Evolutionary conservation across 2,888 invertebrate genomes (phyloP).

Genomic region (Stomorhina lunata): DNA sequence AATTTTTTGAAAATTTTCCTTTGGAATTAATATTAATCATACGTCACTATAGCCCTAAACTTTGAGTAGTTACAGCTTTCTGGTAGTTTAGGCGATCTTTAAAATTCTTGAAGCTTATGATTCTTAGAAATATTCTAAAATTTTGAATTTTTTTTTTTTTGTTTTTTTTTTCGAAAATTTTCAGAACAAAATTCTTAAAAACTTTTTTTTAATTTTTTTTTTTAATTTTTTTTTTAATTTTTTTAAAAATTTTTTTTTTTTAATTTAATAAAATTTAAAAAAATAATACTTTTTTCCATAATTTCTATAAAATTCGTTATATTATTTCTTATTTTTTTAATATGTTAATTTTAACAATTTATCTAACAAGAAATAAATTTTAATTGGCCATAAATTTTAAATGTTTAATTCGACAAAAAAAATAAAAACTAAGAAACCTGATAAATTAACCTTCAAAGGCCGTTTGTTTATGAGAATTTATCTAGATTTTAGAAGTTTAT

Average conservation of each 20-base stretch:
- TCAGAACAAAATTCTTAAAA: not conserved
- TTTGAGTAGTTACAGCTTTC: not conserved
- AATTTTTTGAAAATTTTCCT: not conserved
- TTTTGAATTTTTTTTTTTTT: not conserved
- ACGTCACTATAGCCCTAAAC: no score
- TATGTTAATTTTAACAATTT: conserved; percentile 41
- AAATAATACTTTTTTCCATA: not conserved
- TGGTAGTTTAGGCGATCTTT: not conserved
- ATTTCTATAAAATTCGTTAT: no score
- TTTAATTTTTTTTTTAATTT: not conserved
- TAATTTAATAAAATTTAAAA: not conserved
- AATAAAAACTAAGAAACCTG: conserved; percentile 12
- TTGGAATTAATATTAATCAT: not conserved
- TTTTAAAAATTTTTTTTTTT: not conserved
- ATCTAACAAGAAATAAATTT: conserved; percentile 46
- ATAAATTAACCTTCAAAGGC: conserved; percentile 58
- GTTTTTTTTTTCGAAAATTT: not conserved
- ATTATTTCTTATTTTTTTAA: conserved; percentile 16
- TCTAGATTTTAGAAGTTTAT: conserved; percentile 31
- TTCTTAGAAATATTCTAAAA: not conserved
- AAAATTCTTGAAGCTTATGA: not conserved
- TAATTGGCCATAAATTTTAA: conserved; percentile 40
- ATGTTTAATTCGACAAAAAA: not conserved
- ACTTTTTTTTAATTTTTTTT: not conserved
- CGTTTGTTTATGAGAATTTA: conserved; percentile 47